Conservation (phyloP, 2,797 vertebrate genomes). For the Gambusia yucatana region DNA sequence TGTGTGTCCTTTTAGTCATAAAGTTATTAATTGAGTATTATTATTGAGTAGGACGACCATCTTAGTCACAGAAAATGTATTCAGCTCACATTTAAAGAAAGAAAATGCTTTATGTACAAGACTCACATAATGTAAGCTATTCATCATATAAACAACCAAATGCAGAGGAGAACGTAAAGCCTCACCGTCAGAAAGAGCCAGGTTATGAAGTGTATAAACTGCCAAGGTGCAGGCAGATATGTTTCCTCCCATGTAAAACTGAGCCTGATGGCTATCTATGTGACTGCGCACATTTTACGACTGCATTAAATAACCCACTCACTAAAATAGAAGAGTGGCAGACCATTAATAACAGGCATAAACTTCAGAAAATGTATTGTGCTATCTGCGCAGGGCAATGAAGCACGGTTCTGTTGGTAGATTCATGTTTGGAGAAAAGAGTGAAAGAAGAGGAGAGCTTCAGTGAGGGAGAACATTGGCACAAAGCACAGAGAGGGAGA, state of each 20-base stretch:
- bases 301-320: constrained; percentile 73
- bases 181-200: constrained; percentile 15
- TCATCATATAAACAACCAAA: constrained; percentile 5
- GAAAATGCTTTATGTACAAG: neutral
- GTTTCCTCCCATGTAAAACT: constrained; percentile 42
- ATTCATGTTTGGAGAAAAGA: constrained; percentile 52
- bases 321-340: constrained; percentile 61
- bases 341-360: constrained; percentile 71
- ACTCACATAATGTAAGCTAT: neutral
- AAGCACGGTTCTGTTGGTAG: constrained; percentile 36
- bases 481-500: neutral
- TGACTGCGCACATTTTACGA: constrained; percentile 69
- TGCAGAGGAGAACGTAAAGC: neutral
- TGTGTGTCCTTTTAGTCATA: neutral
- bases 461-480: neutral
- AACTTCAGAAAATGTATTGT: constrained; percentile 65
- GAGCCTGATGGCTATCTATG: constrained; percentile 68
- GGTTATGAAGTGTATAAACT: constrained; percentile 44
- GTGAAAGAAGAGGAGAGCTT: neutral
- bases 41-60: neutral
- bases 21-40: neutral
- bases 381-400: constrained; percentile 50
- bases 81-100: neutral
- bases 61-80: neutral
- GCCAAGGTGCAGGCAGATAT: constrained; percentile 54